Base-by-base conservation (phyloP, 2,113 vertebrate species). In the Ammodramus savannarum region DNA sequence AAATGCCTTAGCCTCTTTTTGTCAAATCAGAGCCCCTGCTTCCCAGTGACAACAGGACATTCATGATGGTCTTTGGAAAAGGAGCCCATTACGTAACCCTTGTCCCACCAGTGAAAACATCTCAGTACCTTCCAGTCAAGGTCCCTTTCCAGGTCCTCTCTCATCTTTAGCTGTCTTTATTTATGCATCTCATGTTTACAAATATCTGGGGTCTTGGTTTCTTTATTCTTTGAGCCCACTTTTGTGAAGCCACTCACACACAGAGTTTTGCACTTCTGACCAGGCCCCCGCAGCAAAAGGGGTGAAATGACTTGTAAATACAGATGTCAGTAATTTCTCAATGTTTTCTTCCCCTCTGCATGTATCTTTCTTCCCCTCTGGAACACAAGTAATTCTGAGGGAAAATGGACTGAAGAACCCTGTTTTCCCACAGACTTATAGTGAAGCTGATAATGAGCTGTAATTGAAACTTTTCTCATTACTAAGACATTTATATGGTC, bases 401-500 rank as follows among this genome's bases (percentile, higher is more conserved):
- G 63, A 93, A 92, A 51, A 69, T 23, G 58, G 71, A 88, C 68
- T 51, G 59, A 93, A 90, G 75, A 88, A 88, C 51, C 6, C 51
- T 84, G 22, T 59, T 86, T 97, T 96, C 79, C 83, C 83, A 88
- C 34, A 80, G 85, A 86, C 73, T 59, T 90, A 92, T 1, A 71
- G 18, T 20, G 46, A 83, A 55, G 83, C 59, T 77, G 88, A 95
- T 95, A 96, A 97, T 80, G 92, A 93, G 46, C 85, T 88, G 94
- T 90, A 97, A 95, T 74, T 86, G 75, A 95, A 95, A 95, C 90
- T 94, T 90, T 93, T 94, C 83, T 94, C 68, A 96, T 96, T 93
- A 95, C 65, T 51, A 46, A 63, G 90, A 84, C 88, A 88, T 90
- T 93, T 94, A 88, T 94, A 93, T 34, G 68, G 90, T 86, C 83